Base-by-base conservation (phyloP, 1,140 invertebrate genomes). In the Procambarus clarkii region DNA sequence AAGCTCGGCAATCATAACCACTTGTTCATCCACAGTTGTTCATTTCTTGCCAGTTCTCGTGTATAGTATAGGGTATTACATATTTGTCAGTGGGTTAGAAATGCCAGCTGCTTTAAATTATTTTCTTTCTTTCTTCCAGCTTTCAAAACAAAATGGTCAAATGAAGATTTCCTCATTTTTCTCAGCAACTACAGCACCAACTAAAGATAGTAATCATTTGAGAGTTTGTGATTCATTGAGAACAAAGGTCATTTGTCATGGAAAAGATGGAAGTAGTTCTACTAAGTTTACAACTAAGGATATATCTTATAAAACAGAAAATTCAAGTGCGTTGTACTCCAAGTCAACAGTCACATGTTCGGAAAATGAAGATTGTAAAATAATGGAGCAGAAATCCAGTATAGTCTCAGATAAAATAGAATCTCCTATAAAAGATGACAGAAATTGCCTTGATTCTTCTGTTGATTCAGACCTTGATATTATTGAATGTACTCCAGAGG, bases 81-180 rank as follows among this genome's bases (percentile, higher is more conserved):
- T 69, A 2, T 18, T 69, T 18, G 13, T 69, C 1, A 21, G 21
- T 21, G 21, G 21, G 34, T 34, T 34, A 5, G 0, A 34, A 34
- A 74, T 74, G 3, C 8, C 8, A 34, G 69, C n/a, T 44, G 8
- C 8, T 74, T 74, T 8, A 7, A 34, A 24, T 50, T 69, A 21
- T 85, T 85, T 7, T 21, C 3, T 85, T 74, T 74, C 34, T 74
- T 13, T 74, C 18, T 74, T 85, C 15, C 45, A 85, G 82, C 44
- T 44, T 71, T 8, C 60, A 34, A 85, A 74, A 44, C 11, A 74
- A 15, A 3, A 18, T 80, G 79, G 79, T 46, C 82, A 85, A 44
- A 85, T 21, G 60, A 85, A 85, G 46, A 85, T 85, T 45, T 85
- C 82, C 3, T 85, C 82, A 46, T 85, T 71, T 71, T 85, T 85